Evolutionary conservation across 2,797 vertebrate species (phyloP).

Genomic region (Cercopithecus mitis): DNA sequence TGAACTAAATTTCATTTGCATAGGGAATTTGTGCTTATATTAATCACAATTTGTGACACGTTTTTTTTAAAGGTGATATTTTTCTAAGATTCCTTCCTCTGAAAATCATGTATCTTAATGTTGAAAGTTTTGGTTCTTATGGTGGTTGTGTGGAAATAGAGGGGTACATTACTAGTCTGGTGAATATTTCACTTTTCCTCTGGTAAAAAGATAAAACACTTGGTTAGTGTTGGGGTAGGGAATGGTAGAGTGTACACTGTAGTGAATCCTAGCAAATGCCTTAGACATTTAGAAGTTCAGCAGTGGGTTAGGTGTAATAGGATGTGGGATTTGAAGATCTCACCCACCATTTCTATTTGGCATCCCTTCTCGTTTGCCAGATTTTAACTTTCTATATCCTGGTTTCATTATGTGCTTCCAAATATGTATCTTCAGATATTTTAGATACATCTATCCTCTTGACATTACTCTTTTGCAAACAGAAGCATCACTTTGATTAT

Average conservation of each 20-base stretch:
- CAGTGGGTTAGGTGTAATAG: neutral
- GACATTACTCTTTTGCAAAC: neutral
- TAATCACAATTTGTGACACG: neutral
- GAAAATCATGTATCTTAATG: neutral
- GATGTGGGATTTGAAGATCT: neutral
- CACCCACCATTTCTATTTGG: neutral
- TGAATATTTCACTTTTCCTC: neutral
- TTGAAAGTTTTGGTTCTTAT: neutral
- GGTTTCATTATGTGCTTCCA: neutral
- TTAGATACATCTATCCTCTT: neutral
- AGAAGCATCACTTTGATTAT: neutral
- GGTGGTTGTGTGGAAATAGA: neutral
- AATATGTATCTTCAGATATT: neutral
- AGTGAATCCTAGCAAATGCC: neutral
- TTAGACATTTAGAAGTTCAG: neutral
- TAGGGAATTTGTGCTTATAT: neutral
- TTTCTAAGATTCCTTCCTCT: neutral
- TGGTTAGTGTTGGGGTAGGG: accelerated
- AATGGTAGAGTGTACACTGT: neutral
- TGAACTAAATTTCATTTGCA: neutral
- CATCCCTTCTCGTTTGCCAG: neutral
- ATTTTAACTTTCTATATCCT: neutral
- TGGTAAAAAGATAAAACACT: neutral
- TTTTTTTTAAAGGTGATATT: slow-evolving; percentile 28
- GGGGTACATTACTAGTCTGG: neutral